Percentiles rank a stretch among this genome's conserved stretches.
Evolutionary conservation across 1,140 invertebrate genomes (phyloP).

Genomic region (Apis cerana): DNA sequence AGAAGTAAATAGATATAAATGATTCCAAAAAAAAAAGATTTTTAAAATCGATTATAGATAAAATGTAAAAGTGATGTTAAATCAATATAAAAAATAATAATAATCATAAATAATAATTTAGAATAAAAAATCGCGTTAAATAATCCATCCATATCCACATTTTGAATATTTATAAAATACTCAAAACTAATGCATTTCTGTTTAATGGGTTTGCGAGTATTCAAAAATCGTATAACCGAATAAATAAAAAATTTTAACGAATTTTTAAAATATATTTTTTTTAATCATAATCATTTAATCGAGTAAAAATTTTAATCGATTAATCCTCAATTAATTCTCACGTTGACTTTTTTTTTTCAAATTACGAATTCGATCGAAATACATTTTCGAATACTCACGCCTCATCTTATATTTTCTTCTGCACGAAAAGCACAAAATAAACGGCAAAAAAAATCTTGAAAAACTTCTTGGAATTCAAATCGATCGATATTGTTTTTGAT

Average conservation of each 20-base stretch:
- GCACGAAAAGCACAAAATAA: neutral
- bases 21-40: neutral
- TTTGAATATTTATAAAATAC: neutral
- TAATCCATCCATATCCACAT: neutral
- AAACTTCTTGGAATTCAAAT: neutral
- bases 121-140: too few relatives aligned
- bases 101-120: too few relatives aligned
- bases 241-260: neutral
- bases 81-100: neutral
- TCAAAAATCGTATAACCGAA: neutral
- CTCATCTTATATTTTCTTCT: neutral
- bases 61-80: neutral
- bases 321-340: too few relatives aligned
- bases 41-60: neutral
- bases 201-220: neutral
- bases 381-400: slow-evolving; percentile 7
- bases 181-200: slow-evolving; percentile 10
- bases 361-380: too few relatives aligned
- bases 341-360: too few relatives aligned
- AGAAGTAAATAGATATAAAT: neutral
- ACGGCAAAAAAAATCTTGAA: neutral
- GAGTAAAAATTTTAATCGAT: too few relatives aligned
- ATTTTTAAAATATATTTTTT: too few relatives aligned
- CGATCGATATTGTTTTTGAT: neutral
- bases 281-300: too few relatives aligned